These are phyloP conservation scores for Andrena marginata DNA, from an alignment of 2,888 invertebrate species.

Conservation along the genomic window DNA sequence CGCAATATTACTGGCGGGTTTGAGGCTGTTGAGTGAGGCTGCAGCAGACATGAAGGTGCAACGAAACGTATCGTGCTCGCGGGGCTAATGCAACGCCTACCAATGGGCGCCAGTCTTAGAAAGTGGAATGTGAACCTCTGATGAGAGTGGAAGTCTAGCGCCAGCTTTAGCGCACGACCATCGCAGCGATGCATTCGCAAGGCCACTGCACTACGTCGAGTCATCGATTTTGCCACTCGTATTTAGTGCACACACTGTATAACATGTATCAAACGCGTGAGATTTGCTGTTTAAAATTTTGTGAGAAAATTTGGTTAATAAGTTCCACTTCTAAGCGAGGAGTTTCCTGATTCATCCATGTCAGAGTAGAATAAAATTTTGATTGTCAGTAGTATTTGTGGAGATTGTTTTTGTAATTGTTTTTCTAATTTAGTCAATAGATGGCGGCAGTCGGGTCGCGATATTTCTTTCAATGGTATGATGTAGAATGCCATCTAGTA, in stretches of 20 bases:
- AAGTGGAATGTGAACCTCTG: constrained; percentile 70
- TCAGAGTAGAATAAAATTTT: no score
- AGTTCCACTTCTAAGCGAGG: no score
- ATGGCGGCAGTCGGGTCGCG: no score
- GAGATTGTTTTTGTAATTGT: no score
- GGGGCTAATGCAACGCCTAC: constrained; percentile 68
- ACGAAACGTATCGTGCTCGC: constrained; percentile 60
- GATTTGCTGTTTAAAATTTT: no score
- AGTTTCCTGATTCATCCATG: no score
- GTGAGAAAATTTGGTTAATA: no score
- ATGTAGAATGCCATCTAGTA: no score
- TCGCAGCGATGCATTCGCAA: not conserved
- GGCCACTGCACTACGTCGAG: not conserved
- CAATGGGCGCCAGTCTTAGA: constrained; percentile 67
- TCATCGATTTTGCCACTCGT: not conserved
- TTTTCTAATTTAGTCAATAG: no score
- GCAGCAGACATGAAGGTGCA: constrained; percentile 22
- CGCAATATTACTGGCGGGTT: constrained; percentile 29
- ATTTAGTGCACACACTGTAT: not conserved
- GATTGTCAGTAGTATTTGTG: no score
- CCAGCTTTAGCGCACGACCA: constrained; percentile 34
- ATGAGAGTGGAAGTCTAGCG: constrained; percentile 57
- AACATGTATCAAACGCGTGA: not conserved
- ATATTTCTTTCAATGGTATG: no score
- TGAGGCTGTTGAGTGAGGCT: not conserved